A percentile compares a stretch with the other conserved stretches of the same genome.
phyloP scores from a whole-genome alignment of 2,113 vertebrate species.

The Pungitius pungitius region DNA sequence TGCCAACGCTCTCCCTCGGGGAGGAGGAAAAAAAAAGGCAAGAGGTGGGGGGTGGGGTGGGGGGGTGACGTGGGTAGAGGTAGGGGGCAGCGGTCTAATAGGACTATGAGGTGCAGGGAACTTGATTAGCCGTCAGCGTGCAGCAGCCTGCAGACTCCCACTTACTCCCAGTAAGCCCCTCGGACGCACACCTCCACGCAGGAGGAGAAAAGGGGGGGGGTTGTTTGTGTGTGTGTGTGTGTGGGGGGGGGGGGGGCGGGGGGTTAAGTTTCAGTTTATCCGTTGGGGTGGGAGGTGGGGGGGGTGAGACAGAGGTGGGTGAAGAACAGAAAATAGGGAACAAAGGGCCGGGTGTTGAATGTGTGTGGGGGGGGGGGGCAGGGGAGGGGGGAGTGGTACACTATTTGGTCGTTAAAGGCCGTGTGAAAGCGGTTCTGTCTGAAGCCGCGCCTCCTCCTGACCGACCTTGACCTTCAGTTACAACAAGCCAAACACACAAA shows the following conservation, averaged over 20 bases:
- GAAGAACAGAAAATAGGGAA: constrained; percentile 53
- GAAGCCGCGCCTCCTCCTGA: constrained; percentile 13
- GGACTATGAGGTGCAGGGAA: constrained; percentile 74
- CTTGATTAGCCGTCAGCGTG: constrained; percentile 74
- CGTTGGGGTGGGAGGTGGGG: constrained; percentile 49
- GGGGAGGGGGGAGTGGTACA: constrained; percentile 43
- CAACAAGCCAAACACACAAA: constrained; percentile 18
- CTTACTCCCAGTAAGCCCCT: no score
- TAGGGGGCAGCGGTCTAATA: constrained; percentile 76
- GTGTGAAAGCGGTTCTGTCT: constrained; percentile 35
- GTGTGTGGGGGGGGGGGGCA: no score
- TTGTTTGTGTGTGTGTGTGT: no score
- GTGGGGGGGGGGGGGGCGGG: not conserved
- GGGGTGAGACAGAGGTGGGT: constrained; percentile 54
- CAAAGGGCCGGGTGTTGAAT: constrained; percentile 56
- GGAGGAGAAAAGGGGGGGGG: no score
- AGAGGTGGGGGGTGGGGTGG: constrained; percentile 73
- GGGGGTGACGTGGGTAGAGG: constrained; percentile 75
- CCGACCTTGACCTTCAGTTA: constrained; percentile 57
- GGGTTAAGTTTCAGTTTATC: constrained; percentile 29
- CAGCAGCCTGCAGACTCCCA: constrained; percentile 59
- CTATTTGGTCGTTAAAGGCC: constrained; percentile 49
- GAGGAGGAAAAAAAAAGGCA: constrained; percentile 77
- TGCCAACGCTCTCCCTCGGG: constrained; percentile 81
- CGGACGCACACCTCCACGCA: no score